Evolutionary conservation across 1,140 invertebrate genomes (phyloP).

Genomic region (Papilio xuthus): DNA sequence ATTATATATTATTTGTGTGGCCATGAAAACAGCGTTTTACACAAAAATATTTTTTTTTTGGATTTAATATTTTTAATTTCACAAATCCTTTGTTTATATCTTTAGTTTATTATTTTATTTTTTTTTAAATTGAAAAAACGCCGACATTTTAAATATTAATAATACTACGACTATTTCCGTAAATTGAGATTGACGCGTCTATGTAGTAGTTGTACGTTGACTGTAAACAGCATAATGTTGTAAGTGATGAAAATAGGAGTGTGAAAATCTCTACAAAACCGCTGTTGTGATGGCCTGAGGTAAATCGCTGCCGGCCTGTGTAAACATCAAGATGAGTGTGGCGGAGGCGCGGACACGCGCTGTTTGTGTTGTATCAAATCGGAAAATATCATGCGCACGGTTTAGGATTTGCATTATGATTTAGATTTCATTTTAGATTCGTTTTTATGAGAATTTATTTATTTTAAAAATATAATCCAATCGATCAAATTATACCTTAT

Average conservation of each 20-base stretch:
- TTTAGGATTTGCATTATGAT: slow-evolving; percentile 7
- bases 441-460: not conserved
- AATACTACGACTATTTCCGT: too few species aligned
- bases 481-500: not conserved
- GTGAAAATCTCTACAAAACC: not conserved
- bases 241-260: too few species aligned
- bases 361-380: slow-evolving; percentile 13
- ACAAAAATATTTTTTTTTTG: not conserved
- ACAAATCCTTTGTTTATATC: too few species aligned
- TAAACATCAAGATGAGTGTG: slow-evolving; percentile 7
- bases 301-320: slow-evolving; percentile 16
- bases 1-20: slow-evolving; percentile 9
- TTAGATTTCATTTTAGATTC: not conserved
- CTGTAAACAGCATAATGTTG: too few species aligned
- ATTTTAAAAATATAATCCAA: not conserved
- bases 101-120: too few species aligned
- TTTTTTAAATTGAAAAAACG: too few species aligned
- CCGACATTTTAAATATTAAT: too few species aligned
- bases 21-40: slow-evolving; percentile 13
- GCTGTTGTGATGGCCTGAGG: slow-evolving; percentile 1
- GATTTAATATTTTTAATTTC: not conserved
- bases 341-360: not conserved
- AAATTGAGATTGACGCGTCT: too few species aligned
- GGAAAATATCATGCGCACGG: slow-evolving; percentile 17
- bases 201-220: too few species aligned